Base-by-base conservation (phyloP, 2,888 invertebrate genomes). In the Spialia ferax region DNA sequence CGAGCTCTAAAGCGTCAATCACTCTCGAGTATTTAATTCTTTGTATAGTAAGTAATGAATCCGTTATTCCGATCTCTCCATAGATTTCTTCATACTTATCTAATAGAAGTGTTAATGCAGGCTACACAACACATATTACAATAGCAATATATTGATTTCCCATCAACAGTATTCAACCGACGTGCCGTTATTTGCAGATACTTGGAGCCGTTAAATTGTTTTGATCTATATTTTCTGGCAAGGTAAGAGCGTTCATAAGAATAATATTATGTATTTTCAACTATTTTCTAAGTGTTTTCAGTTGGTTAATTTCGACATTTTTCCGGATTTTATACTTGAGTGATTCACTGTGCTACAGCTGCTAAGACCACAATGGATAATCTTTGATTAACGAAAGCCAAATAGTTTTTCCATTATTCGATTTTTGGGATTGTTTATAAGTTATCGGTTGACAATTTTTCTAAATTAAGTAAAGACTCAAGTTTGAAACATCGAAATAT, bases 91-190 rank as follows among this genome's bases (percentile, higher is more conserved):
- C 87, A 82, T 89, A 70, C 74, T 77, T 76, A 88, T 83, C 81
- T 86, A 84, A 81, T 89, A 89, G 84, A 84, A 84, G 78, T 82
- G 83, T 91, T 87, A 89, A 79, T 74, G 90, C 93, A 92, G 92
- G 92, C 93, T 91, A 89, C 83, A 85, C 81, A 89, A 59, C 93
- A 93, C 91, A 92, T 85, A 89, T 93, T 92, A 93, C 93, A 93
- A 93, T 93, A 93, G 92, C 83, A 86, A 88, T 83, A 84, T 89
- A 92, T 93, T 93, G 83, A 87, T 89, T 93, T 93, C 84, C 88
- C 88, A 91, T 84, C 89, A 84, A 90, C 88, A 89, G 83, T 87
- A 84, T 86, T 87, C 85, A 88, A 91, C 87, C 87, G 89, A 93
- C 87, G 89, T 89, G 87, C 93, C 92, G 92, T 89, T 81, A 88